Percentiles rank a stretch among this genome's conserved stretches.
phyloP scores from a whole-genome alignment of 2,113 vertebrate species.

The Piaya cayana region DNA sequence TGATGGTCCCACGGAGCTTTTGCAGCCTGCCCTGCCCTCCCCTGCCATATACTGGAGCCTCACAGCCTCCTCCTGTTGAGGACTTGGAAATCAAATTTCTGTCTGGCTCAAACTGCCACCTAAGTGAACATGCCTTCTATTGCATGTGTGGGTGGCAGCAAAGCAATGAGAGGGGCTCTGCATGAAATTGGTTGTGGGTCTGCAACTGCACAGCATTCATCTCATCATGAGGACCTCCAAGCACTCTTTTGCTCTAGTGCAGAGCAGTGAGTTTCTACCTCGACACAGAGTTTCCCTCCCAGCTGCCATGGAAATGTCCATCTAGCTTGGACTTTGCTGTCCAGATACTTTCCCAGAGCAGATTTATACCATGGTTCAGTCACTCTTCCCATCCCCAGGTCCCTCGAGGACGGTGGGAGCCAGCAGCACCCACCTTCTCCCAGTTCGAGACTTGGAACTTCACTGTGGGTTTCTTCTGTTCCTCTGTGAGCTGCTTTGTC shows the following conservation, averaged over 20 bases:
- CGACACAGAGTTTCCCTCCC: neutral
- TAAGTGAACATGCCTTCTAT: rapidly evolving
- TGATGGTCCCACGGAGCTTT: neutral
- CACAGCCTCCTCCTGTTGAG: neutral
- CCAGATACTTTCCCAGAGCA: neutral
- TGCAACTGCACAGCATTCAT: neutral
- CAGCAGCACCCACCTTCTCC: slow-evolving; percentile 39
- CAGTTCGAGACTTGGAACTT: rapidly evolving
- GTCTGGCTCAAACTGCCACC: neutral
- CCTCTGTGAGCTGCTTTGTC: slow-evolving; percentile 46
- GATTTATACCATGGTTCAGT: neutral
- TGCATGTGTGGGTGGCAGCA: neutral
- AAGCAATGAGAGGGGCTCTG: neutral
- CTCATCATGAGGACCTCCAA: neutral
- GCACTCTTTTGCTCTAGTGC: neutral
- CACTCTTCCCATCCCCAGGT: neutral
- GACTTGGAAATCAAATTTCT: neutral
- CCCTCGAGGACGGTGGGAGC: neutral
- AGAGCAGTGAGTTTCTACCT: neutral
- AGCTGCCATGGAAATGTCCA: neutral
- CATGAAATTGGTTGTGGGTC: neutral
- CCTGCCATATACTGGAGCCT: rapidly evolving
- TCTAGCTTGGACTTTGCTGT: neutral
- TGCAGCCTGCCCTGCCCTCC: neutral
- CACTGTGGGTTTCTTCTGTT: neutral